Evolutionary conservation across 23 tunicate species (phyloP), one percentile per base, ranked within the genome.

Genomic region (Trididemnum miniatum): DNA sequence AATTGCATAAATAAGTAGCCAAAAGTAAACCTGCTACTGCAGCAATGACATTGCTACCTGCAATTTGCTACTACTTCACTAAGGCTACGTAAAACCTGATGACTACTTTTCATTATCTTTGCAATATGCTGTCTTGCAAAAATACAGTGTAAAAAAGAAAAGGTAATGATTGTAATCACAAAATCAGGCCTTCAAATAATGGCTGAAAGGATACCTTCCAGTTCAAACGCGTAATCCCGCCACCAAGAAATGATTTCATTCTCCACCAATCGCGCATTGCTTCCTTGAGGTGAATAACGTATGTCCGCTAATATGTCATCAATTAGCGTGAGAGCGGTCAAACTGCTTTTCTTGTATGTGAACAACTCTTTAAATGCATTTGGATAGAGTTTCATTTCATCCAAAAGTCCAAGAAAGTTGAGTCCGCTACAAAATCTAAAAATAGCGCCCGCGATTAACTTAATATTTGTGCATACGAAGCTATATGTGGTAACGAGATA

Each of bases 161-260:
- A n/a, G n/a, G n/a, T n/a, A n/a, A n/a, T n/a, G n/a, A n/a, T n/a
- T n/a, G n/a, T n/a, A n/a, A n/a, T n/a, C n/a, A n/a, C n/a, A n/a
- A n/a, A n/a, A n/a, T n/a, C n/a, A n/a, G n/a, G n/a, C n/a, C n/a
- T n/a, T n/a, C n/a, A n/a, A n/a, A n/a, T n/a, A n/a, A n/a, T n/a
- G 54, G 9, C 15, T 44, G 15, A 15, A 7, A 44, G 15, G 15
- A 44, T 62, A 24, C 80, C 80, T 76, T 76, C 64, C 52, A 50
- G 64, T 31, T 76, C 80, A 25, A 76, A 5, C 18, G 50, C 80
- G n/a, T 76, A 76, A 30, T 76, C 80, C 64, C 80, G 44, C 80
- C 80, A 76, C 27, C 34, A 76, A 24, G 64, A 76, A 44, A 76
- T 22, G 1, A 40, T 64, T 1, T 30, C 35, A 50, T 76, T 76